These are phyloP conservation scores for Drosophila auraria DNA, from an alignment of 1,140 invertebrate genomes.

Conservation along the genomic window DNA sequence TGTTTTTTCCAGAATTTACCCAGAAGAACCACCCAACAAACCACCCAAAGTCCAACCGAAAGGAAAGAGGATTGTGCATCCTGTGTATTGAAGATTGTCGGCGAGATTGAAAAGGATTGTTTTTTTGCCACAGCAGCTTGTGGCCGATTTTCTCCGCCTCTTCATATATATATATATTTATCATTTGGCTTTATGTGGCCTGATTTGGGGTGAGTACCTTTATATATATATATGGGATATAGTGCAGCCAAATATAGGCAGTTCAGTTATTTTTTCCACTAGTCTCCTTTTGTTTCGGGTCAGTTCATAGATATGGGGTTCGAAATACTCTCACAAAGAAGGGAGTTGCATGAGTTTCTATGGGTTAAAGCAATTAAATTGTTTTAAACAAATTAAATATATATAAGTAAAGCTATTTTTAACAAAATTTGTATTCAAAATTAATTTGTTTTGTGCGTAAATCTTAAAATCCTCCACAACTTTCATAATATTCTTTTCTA, in stretches of 20 bases:
- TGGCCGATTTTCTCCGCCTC: not conserved
- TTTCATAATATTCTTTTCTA: too few relatives aligned
- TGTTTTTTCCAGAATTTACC: not conserved
- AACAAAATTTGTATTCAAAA: too few relatives aligned
- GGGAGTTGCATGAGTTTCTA: not conserved
- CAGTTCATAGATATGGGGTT: not conserved
- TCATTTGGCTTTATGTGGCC: conserved; percentile 67
- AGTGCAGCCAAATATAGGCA: not conserved
- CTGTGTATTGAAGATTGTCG: conserved; percentile 22
- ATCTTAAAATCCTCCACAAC: too few relatives aligned
- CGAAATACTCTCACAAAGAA: not conserved
- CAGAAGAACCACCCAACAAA: not conserved
- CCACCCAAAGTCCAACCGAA: not conserved
- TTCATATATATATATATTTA: conserved; percentile 14
- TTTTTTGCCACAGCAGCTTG: conserved; percentile 28
- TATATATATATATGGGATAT: not conserved
- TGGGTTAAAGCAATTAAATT: not conserved
- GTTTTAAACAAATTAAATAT: not conserved
- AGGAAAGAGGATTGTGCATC: conserved; percentile 16
- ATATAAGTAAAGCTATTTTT: too few relatives aligned
- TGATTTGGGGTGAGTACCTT: conserved; percentile 57
- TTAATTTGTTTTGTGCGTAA: too few relatives aligned
- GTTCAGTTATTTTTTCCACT: not conserved
- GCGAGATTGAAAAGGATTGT: conserved; percentile 24
- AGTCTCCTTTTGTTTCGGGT: not conserved